Percentiles rank a stretch among this genome's conserved stretches.
Conservation (phyloP, 2,888 invertebrate species). For the Drosophila imparisetae region DNA sequence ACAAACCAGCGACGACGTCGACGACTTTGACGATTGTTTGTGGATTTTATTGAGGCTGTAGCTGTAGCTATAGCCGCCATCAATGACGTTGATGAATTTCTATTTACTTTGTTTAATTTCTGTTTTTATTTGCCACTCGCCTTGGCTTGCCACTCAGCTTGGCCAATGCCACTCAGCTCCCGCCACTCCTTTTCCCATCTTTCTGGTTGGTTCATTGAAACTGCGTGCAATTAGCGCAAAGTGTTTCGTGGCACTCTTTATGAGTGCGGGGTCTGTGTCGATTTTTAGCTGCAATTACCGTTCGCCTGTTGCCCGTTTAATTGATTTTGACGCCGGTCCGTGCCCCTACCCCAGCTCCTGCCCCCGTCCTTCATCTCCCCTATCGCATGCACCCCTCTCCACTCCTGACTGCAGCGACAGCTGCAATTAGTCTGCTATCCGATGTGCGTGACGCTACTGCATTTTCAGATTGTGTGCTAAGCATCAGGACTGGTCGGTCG, state of each 20-base stretch:
- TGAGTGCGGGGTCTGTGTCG: constrained; percentile 50
- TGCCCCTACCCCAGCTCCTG: constrained; percentile 1
- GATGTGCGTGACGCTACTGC: constrained; percentile 57
- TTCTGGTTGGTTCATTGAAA: constrained; percentile 28
- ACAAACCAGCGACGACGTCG: constrained; percentile 49
- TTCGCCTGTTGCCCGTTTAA: constrained; percentile 77
- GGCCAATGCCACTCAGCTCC: constrained; percentile 6
- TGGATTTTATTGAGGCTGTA: constrained; percentile 71
- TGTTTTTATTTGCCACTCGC: constrained; percentile 80
- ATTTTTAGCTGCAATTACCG: constrained; percentile 79
- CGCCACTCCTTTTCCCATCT: neutral
- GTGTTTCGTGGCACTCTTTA: constrained; percentile 67
- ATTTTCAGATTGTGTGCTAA: constrained; percentile 49
- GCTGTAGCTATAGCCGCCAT: constrained; percentile 26
- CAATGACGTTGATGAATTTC: constrained; percentile 80
- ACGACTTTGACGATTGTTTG: constrained; percentile 59
- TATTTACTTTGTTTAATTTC: constrained; percentile 80
- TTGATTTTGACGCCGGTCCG: constrained; percentile 80
- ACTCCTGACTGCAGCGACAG: constrained; percentile 22
- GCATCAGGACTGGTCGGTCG: constrained; percentile 7
- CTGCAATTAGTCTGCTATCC: constrained; percentile 73
- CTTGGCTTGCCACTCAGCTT: constrained; percentile 61
- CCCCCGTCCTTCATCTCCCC: neutral
- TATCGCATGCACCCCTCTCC: neutral
- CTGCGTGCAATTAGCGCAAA: constrained; percentile 80